A percentile compares a stretch with the other conserved stretches of the same genome.
Evolutionary conservation across 2,113 vertebrate genomes (phyloP).

Genomic region (Hemicordylus capensis): DNA sequence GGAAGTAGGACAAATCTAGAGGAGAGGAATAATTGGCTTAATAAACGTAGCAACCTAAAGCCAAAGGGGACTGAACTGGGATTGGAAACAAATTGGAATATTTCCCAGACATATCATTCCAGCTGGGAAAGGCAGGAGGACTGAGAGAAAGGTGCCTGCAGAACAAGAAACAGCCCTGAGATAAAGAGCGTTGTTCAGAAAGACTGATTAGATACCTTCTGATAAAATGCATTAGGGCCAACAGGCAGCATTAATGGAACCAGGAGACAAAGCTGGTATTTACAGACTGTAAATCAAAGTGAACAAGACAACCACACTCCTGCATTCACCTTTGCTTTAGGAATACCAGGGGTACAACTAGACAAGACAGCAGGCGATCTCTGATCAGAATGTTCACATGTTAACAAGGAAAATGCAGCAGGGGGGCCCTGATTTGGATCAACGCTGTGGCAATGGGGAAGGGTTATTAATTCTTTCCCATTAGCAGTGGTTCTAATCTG

Average conservation of each 20-base stretch:
- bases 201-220: slow-evolving; percentile 60
- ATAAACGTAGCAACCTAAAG: slow-evolving; percentile 53
- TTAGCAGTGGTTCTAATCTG: too few species aligned
- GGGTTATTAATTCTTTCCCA: too few species aligned
- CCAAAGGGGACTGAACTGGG: slow-evolving; percentile 46
- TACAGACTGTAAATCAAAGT: slow-evolving; percentile 53
- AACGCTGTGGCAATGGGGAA: too few species aligned
- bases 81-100: slow-evolving; percentile 51
- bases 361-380: too few species aligned
- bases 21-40: slow-evolving; percentile 44
- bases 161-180: slow-evolving; percentile 59
- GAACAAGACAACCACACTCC: slow-evolving; percentile 25
- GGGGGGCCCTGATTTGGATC: too few species aligned
- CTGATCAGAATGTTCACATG: too few species aligned
- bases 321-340: not conserved
- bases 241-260: slow-evolving; percentile 29
- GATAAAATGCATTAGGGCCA: slow-evolving; percentile 56
- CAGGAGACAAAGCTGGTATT: slow-evolving; percentile 36
- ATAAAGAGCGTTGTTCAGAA: slow-evolving; percentile 18
- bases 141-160: slow-evolving; percentile 47
- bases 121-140: slow-evolving; percentile 59
- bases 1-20: slow-evolving; percentile 32
- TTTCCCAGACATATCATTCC: slow-evolving; percentile 65
- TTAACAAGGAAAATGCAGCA: too few species aligned
- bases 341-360: not conserved